A percentile compares a stretch with the other conserved stretches of the same genome.
Conservation (phyloP, 2,797 vertebrate species). For the Pseudomugil gertrudae region DNA sequence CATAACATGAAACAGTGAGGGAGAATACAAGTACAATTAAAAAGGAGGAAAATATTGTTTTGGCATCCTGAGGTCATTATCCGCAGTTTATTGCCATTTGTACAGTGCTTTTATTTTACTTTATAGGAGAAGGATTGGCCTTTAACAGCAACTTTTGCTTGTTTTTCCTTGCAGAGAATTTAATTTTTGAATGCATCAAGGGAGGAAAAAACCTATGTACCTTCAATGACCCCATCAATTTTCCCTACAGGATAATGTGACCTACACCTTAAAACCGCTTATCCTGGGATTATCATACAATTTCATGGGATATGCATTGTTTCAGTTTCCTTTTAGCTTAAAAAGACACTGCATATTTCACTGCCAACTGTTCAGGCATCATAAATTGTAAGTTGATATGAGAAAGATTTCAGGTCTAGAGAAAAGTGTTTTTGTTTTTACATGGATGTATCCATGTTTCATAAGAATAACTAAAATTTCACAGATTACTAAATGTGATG, state of each 20-base stretch:
- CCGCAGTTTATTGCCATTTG: constrained; percentile 80
- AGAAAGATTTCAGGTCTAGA: constrained; percentile 27
- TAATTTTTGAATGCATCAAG: constrained; percentile 66
- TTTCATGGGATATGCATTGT: constrained; percentile 30
- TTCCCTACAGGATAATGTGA: constrained; percentile 36
- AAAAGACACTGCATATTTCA: constrained; percentile 20
- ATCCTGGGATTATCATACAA: constrained; percentile 41
- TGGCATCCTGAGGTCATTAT: constrained; percentile 86
- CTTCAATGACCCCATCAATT: constrained; percentile 71
- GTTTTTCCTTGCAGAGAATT: constrained; percentile 76
- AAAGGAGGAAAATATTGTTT: constrained; percentile 78
- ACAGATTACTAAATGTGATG: constrained; percentile 27
- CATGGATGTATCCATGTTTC: constrained; percentile 23
- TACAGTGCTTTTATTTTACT: constrained; percentile 84
- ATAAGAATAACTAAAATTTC: constrained; percentile 36
- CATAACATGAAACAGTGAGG: constrained; percentile 82
- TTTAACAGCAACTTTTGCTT: constrained; percentile 79
- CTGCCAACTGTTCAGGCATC: constrained; percentile 7
- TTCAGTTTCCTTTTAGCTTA: constrained; percentile 6
- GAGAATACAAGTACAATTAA: constrained; percentile 80
- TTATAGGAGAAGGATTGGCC: constrained; percentile 80
- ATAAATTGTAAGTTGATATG: constrained; percentile 9
- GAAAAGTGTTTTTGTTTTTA: constrained; percentile 17
- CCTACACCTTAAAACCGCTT: constrained; percentile 35
- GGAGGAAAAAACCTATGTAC: constrained; percentile 60